Evolutionary conservation across 2,113 vertebrate genomes (phyloP).

Genomic region (Prochilodus magdalenae): DNA sequence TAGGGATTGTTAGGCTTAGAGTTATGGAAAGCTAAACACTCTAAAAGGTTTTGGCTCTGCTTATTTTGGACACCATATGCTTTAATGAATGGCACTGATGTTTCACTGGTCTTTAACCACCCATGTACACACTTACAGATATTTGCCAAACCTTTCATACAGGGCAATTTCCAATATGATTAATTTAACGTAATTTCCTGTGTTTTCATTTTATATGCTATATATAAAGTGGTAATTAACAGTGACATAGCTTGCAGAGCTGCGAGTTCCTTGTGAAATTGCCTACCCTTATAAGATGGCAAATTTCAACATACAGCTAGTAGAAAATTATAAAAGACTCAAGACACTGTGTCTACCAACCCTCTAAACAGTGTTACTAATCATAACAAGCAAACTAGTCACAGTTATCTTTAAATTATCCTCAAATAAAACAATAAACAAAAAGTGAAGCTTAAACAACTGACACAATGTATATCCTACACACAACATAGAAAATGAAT

Average conservation of each 20-base stretch:
- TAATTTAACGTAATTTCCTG: constrained; percentile 35
- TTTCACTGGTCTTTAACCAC: constrained; percentile 56
- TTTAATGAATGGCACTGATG: constrained; percentile 59
- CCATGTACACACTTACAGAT: constrained; percentile 51
- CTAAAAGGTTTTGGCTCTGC: constrained; percentile 58
- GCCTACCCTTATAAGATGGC: background rate
- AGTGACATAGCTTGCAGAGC: background rate
- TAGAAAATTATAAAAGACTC: no score
- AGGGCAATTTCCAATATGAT: constrained; percentile 12
- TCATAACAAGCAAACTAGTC: no score
- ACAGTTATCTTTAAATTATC: no score
- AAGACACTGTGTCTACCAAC: no score
- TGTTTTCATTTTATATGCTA: constrained; percentile 28
- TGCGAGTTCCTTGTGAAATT: background rate
- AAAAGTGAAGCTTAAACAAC: no score
- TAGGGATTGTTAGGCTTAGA: constrained; percentile 52
- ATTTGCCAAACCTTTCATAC: constrained; percentile 29
- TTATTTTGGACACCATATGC: constrained; percentile 63
- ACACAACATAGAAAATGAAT: no score
- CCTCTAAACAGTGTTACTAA: no score
- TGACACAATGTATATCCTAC: no score
- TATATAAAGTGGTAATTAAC: background rate
- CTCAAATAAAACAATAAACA: no score
- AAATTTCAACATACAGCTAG: no score
- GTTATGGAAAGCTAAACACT: constrained; percentile 63